Evolutionary conservation across 2,113 vertebrate species (phyloP), one percentile per base, ranked within the genome.

Genomic region (Megaleporinus macrocephalus): DNA sequence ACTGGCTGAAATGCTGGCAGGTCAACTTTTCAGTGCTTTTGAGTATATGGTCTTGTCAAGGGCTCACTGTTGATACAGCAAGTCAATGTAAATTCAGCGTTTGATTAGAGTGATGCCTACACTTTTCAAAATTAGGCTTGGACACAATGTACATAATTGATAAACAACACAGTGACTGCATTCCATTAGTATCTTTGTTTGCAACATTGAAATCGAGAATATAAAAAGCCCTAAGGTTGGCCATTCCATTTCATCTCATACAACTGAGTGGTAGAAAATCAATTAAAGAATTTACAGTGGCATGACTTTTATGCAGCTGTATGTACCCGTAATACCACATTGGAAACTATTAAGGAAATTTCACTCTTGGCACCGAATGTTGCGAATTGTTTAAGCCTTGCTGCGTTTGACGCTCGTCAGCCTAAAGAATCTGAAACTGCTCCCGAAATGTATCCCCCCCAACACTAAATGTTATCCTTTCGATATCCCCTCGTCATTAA

Each of bases 211-310:
- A 84, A 79, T 36, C 27, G 47, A 33, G 44, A 63, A 83, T 65
- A 71, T 29, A 80, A 14, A 83, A 44, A 81, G 68, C 49, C 71
- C 22, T 53, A 72, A 29, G 26, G 62, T 68, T 61, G 30, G 66
- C 69, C 79, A 69, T 81, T 77, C 63, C 26, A 85, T 81, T 85
- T 73, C 77, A 59, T 81, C 80, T 86, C 72, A 83, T 73, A 86
- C 73, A 81, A 81, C 36, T 59, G 62, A 63, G 55, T 66, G 75
- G 59, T 69, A 59, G 51, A 26, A 81, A 81, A 81, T 81, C 80
- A 69, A 81, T 81, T 81, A 81, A 81, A 75, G 72, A 81, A 81
- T 81, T 81, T 81, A 81, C 80, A 81, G 80, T 81, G 69, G 80
- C 80, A 81, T 80, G 63, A 76, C 78, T 80, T 80, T 76, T 76